Conservation (phyloP, 2,888 invertebrate species). For the Dusona sp. region DNA sequence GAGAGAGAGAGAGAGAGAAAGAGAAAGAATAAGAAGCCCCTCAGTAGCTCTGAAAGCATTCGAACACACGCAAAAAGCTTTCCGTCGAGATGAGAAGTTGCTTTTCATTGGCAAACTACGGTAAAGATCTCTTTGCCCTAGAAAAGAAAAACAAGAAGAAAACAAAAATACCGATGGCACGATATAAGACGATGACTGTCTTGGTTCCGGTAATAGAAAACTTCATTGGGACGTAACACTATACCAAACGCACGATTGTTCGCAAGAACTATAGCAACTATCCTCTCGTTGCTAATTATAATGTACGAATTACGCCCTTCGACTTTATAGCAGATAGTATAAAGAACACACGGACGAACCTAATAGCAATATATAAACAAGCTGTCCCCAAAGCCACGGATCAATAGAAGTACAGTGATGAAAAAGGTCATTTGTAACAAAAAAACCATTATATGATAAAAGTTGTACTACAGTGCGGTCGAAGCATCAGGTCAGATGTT, state of each 20-base stretch:
- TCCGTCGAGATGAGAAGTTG: conserved; percentile 44
- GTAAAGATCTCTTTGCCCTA: conserved; percentile 16
- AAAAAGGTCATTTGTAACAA: not conserved
- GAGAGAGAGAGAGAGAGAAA: not conserved
- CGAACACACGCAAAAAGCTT: conserved; percentile 44
- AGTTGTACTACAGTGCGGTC: too few relatives aligned
- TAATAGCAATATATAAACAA: not conserved
- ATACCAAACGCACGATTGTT: not conserved
- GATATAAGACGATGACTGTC: not conserved
- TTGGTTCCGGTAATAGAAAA: not conserved
- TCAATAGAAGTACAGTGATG: not conserved
- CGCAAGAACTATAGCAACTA: not conserved
- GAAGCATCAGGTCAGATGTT: too few relatives aligned
- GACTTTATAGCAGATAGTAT: not conserved
- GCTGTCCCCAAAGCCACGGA: not conserved
- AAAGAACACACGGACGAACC: conserved; percentile 14
- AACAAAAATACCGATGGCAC: not conserved
- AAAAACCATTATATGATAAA: not conserved
- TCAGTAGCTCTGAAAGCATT: conserved; percentile 55
- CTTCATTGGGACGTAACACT: not conserved
- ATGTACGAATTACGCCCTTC: not conserved
- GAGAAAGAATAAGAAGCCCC: not conserved
- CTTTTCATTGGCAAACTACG: conserved; percentile 15
- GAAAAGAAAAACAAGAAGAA: conserved; percentile 29
- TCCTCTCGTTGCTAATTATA: not conserved